phyloP scores from a whole-genome alignment of 2,797 vertebrate genomes.

The Chelidonichthys spinosus region DNA sequence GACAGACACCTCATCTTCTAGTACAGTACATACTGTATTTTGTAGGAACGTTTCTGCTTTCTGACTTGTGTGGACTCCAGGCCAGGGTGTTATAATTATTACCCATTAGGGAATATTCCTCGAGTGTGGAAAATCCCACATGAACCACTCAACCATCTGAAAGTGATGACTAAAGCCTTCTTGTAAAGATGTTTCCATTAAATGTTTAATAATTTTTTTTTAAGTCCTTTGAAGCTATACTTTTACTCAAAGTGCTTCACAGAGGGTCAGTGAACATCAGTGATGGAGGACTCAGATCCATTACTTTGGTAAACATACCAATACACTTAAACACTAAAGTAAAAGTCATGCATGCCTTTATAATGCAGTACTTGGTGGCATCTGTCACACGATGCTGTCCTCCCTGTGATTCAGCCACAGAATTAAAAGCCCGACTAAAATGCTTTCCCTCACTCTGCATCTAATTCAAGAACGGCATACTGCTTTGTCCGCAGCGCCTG shows the following conservation, averaged over 20 bases:
- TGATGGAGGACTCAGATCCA: neutral
- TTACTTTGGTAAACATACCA: neutral
- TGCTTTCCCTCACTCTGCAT: conserved; percentile 25
- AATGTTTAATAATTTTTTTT: neutral
- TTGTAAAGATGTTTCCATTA: neutral
- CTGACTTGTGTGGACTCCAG: conserved; percentile 11
- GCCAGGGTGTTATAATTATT: conserved; percentile 25
- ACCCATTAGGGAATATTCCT: conserved; percentile 34
- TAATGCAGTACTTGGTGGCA: no score
- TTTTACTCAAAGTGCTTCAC: neutral
- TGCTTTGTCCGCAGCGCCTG: conserved; percentile 45
- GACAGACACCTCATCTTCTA: conserved; percentile 18
- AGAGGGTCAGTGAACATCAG: neutral
- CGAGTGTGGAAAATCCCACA: conserved; percentile 48
- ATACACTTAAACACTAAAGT: neutral
- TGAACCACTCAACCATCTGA: conserved; percentile 15
- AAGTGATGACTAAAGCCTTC: neutral
- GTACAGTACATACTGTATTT: neutral
- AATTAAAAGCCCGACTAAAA: conserved; percentile 34
- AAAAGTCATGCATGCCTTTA: neutral
- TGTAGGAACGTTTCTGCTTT: conserved; percentile 11
- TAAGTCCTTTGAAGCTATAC: neutral
- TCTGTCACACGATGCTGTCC: neutral
- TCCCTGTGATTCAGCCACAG: conserved; percentile 10
- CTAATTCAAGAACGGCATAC: conserved; percentile 49